phyloP scores from a whole-genome alignment of 2,113 vertebrate species.

The Amia ocellicauda region DNA sequence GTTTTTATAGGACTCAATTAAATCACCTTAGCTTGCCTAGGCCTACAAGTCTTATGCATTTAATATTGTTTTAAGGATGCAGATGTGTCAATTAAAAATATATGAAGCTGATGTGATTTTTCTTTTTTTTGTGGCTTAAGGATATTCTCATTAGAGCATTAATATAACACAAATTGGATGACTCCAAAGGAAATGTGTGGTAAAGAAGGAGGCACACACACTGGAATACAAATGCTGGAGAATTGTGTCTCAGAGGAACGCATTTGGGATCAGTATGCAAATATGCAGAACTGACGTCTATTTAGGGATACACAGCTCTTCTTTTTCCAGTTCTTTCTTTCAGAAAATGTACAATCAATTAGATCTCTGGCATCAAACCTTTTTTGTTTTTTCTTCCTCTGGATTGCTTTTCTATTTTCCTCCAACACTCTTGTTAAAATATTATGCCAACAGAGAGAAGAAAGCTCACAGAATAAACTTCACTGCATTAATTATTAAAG shows the following conservation, averaged over 20 bases:
- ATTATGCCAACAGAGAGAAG: slow-evolving; percentile 45
- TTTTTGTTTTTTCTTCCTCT: background rate
- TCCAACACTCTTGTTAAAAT: slow-evolving; percentile 2
- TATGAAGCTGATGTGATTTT: slow-evolving; percentile 43
- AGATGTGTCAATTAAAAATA: slow-evolving; percentile 71
- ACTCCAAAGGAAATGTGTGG: slow-evolving; percentile 13
- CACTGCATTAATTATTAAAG: slow-evolving; percentile 79
- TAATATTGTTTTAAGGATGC: slow-evolving; percentile 68
- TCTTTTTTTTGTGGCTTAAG: slow-evolving; percentile 46
- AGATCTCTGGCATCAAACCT: background rate
- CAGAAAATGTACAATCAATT: background rate
- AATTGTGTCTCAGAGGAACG: background rate
- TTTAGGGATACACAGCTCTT: background rate
- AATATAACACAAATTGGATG: slow-evolving; percentile 51
- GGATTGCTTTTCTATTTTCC: background rate
- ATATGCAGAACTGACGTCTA: background rate
- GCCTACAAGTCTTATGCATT: slow-evolving; percentile 49
- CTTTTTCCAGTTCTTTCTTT: background rate
- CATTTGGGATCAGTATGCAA: too few species aligned
- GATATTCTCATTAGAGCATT: slow-evolving; percentile 69
- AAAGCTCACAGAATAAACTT: slow-evolving; percentile 44
- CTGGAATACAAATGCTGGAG: slow-evolving; percentile 28
- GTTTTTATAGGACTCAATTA: too few species aligned
- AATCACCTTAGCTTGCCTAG: slow-evolving; percentile 40
- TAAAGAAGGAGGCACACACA: slow-evolving; percentile 35